phyloP scores from a whole-genome alignment of 2,113 vertebrate genomes.

The Ailurus styani region DNA sequence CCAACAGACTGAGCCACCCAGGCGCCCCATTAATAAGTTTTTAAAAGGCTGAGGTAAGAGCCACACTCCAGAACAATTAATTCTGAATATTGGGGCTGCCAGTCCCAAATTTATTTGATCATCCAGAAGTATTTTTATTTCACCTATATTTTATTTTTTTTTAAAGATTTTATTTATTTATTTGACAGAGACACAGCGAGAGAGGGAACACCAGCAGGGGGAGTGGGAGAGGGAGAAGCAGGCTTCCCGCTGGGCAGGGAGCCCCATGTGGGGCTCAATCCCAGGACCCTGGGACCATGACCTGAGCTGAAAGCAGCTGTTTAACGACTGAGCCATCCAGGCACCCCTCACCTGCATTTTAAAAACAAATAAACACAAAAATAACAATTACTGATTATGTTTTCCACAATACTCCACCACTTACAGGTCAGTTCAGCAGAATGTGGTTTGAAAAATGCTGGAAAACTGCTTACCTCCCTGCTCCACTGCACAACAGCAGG shows the following conservation, averaged over 20 bases:
- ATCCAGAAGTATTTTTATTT: not conserved
- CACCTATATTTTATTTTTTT: too few relatives aligned
- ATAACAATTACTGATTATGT: not conserved
- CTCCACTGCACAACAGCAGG: not conserved
- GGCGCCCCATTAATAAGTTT: not conserved
- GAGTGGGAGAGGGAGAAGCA: too few relatives aligned
- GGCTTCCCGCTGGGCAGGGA: too few relatives aligned
- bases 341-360: too few relatives aligned
- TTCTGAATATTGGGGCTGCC: not conserved
- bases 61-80: not conserved
- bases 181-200: too few relatives aligned
- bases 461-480: not conserved
- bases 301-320: too few relatives aligned
- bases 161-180: too few relatives aligned
- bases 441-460: not conserved
- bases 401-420: not conserved
- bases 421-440: not conserved
- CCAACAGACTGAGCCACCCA: not conserved
- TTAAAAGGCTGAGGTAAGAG: not conserved
- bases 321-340: too few relatives aligned
- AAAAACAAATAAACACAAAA: not conserved
- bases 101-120: not conserved
- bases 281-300: too few relatives aligned
- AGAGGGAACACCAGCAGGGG: too few relatives aligned
- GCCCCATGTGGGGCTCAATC: too few relatives aligned